phyloP scores from a whole-genome alignment of 2,888 invertebrate genomes.

The Aphodius sticticus region DNA sequence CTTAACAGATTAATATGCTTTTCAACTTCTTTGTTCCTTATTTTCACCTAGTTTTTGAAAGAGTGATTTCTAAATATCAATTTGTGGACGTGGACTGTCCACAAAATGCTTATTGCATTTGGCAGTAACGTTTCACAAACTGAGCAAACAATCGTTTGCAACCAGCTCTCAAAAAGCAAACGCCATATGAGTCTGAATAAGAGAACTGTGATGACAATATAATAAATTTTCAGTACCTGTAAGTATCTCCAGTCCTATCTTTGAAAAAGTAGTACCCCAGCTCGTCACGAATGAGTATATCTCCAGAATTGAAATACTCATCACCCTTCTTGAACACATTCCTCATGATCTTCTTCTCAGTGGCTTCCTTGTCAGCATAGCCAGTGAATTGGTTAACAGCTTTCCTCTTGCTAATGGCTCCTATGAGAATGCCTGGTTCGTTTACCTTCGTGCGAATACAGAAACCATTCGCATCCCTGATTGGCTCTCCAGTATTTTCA shows the following conservation, averaged over 20 bases:
- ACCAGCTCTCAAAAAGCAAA: no score
- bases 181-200: background rate
- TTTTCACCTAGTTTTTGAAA: no score
- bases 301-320: slow-evolving; percentile 89
- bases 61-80: no score
- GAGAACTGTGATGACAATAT: background rate
- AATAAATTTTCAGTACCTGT: slow-evolving; percentile 60
- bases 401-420: slow-evolving; percentile 68
- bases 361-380: slow-evolving; percentile 72
- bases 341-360: slow-evolving; percentile 74
- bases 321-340: slow-evolving; percentile 86
- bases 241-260: slow-evolving; percentile 88
- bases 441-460: slow-evolving; percentile 85
- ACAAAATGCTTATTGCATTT: no score
- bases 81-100: no score
- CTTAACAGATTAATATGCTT: no score
- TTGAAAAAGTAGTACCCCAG: slow-evolving; percentile 93
- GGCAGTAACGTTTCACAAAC: no score
- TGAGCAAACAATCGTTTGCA: no score
- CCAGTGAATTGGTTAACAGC: slow-evolving; percentile 71
- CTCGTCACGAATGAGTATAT: slow-evolving; percentile 89
- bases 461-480: slow-evolving; percentile 73
- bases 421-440: slow-evolving; percentile 86
- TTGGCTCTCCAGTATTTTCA: slow-evolving; percentile 75
- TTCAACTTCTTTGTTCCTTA: no score